Conservation (phyloP, 1,140 invertebrate genomes). For the Campoletis sonorensis region DNA sequence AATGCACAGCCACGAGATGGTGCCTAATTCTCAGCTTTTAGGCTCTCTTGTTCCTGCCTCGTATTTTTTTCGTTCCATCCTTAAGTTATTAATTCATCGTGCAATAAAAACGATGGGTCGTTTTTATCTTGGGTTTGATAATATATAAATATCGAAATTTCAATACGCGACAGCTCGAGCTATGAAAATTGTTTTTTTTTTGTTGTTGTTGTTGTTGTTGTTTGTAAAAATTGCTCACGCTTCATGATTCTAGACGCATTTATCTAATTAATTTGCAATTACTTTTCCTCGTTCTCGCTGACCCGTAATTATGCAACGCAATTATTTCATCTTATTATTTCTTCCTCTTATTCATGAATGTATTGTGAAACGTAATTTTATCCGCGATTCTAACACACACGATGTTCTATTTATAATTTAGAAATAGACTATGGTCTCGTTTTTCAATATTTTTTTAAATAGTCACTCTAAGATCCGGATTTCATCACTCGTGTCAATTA, state of each 20-base stretch:
- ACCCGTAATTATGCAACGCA: not conserved
- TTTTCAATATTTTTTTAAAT: not conserved
- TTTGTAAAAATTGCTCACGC: not conserved
- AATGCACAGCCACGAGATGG: constrained; percentile 44
- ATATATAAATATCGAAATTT: not conserved
- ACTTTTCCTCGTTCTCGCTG: not conserved
- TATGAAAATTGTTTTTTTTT: too few relatives aligned
- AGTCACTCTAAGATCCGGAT: not conserved
- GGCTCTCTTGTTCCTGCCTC: not conserved
- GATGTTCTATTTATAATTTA: not conserved
- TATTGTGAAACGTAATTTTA: not conserved
- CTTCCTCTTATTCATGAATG: too few relatives aligned
- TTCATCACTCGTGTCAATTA: not conserved
- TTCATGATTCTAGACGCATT: not conserved
- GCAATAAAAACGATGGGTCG: not conserved
- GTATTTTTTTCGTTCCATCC: not conserved
- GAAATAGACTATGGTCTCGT: not conserved
- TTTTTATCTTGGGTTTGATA: not conserved
- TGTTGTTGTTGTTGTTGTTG: too few relatives aligned
- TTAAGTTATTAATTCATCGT: too few relatives aligned
- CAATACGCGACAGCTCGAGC: not conserved
- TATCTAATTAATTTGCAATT: not conserved
- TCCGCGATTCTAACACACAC: not conserved
- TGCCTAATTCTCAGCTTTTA: constrained; percentile 24
- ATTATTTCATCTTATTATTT: too few relatives aligned